These are phyloP conservation scores for Sphinx pinastri DNA, from an alignment of 2,888 invertebrate genomes.

Conservation along the genomic window DNA sequence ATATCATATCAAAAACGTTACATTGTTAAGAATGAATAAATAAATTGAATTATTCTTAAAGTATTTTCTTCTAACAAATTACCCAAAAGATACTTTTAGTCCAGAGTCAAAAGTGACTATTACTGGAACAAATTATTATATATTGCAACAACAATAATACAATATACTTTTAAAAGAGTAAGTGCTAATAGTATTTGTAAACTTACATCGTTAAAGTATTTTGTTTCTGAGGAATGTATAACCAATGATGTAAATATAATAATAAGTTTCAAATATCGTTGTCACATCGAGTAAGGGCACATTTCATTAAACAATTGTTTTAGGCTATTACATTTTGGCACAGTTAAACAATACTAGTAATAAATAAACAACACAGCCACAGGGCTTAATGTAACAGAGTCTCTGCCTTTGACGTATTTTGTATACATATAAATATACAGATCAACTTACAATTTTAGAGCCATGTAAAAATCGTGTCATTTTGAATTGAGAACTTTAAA, in stretches of 20 bases:
- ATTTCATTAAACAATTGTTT: conserved; percentile 12
- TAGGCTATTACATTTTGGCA: conserved; percentile 17
- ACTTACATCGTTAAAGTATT: conserved; percentile 29
- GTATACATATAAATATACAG: background rate
- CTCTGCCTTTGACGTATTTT: background rate
- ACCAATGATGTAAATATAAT: conserved; percentile 32
- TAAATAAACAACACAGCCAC: background rate
- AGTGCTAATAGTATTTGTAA: conserved; percentile 2
- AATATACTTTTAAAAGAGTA: background rate
- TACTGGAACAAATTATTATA: background rate
- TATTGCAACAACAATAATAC: conserved; percentile 3
- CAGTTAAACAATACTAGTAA: background rate
- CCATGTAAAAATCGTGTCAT: background rate
- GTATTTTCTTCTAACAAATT: background rate
- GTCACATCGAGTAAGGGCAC: conserved; percentile 12
- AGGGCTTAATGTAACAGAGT: background rate
- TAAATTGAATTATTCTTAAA: background rate
- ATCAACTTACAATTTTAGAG: background rate
- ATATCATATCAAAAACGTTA: conserved; percentile 9
- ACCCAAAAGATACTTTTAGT: background rate
- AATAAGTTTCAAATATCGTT: conserved; percentile 16
- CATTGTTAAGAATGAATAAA: conserved; percentile 2
- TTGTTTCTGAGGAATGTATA: conserved; percentile 39
- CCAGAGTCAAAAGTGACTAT: background rate
- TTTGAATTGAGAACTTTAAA: background rate